phyloP scores from a whole-genome alignment of 2,797 vertebrate species.

The Ctenopoma multispine region DNA sequence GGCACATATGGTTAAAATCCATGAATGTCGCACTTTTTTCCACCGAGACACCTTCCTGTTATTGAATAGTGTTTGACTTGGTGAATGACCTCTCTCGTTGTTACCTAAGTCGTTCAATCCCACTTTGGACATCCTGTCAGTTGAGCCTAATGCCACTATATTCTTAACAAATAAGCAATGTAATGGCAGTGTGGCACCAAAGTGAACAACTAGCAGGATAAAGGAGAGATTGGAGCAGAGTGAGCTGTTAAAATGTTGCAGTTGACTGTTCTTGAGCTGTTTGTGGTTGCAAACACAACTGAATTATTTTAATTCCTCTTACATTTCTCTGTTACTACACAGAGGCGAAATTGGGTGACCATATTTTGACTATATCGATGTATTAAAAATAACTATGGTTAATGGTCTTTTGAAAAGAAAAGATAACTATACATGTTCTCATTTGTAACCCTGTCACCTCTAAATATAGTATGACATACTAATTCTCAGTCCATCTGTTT shows the following conservation, averaged over 20 bases:
- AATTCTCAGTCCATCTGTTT: neutral
- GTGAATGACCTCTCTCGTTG: no score
- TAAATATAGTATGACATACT: neutral
- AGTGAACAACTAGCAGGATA: constrained; percentile 41
- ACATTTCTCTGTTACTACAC: neutral
- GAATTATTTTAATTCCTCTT: neutral
- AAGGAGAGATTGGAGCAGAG: constrained; percentile 26
- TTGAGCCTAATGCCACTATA: no score
- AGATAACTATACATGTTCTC: neutral
- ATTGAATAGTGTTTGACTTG: no score
- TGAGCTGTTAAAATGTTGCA: constrained; percentile 6
- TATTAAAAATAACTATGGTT: constrained; percentile 1
- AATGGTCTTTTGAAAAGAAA: neutral
- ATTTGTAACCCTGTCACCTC: neutral
- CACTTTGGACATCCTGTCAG: no score
- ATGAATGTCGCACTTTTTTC: no score
- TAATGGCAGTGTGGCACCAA: constrained; percentile 35
- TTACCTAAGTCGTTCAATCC: no score
- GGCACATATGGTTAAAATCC: no score
- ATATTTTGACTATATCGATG: no score
- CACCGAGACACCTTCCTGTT: no score
- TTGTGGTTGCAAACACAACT: constrained; percentile 1
- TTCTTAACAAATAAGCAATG: constrained; percentile 31
- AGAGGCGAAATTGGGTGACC: no score
- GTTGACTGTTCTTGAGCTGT: constrained; percentile 12